These are phyloP conservation scores for Brachystomella parvula DNA, from an alignment of 1,140 invertebrate species.

Conservation along the genomic window DNA sequence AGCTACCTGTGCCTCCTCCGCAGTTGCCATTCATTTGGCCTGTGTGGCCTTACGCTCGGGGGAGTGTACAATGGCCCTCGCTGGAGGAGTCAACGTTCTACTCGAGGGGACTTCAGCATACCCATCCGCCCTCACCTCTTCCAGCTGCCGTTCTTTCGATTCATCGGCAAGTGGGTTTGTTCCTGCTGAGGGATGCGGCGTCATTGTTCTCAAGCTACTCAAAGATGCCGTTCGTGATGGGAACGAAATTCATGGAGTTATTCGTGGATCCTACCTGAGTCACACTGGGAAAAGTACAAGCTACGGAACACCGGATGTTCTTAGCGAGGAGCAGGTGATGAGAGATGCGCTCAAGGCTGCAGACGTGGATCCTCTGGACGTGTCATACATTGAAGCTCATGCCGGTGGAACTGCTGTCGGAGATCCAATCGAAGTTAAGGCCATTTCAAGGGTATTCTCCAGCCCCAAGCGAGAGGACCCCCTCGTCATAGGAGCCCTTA, in stretches of 20 bases:
- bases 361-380: slow-evolving; percentile 45
- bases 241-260: slow-evolving; percentile 2
- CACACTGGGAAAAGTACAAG: not conserved
- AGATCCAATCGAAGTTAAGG: slow-evolving; percentile 40
- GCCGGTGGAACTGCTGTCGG: slow-evolving; percentile 51
- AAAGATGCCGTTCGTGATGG: slow-evolving; percentile 1
- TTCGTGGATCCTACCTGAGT: not conserved
- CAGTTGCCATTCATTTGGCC: slow-evolving; percentile 8
- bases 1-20: slow-evolving; percentile 12
- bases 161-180: not conserved
- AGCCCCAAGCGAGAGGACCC: slow-evolving; percentile 40
- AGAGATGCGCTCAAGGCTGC: slow-evolving; percentile 48
- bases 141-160: not conserved
- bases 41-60: not conserved
- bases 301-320: not conserved
- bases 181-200: not conserved
- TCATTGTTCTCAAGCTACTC: slow-evolving; percentile 3
- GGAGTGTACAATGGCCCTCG: slow-evolving; percentile 12
- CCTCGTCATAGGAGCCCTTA: slow-evolving; percentile 50
- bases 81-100: slow-evolving; percentile 18
- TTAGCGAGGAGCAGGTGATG: slow-evolving; percentile 46
- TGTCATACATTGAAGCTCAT: slow-evolving; percentile 52
- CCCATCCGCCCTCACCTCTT: not conserved
- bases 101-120: not conserved
- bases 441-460: slow-evolving; percentile 46